Conservation (phyloP, 2,797 vertebrate genomes). For the Falco biarmicus region DNA sequence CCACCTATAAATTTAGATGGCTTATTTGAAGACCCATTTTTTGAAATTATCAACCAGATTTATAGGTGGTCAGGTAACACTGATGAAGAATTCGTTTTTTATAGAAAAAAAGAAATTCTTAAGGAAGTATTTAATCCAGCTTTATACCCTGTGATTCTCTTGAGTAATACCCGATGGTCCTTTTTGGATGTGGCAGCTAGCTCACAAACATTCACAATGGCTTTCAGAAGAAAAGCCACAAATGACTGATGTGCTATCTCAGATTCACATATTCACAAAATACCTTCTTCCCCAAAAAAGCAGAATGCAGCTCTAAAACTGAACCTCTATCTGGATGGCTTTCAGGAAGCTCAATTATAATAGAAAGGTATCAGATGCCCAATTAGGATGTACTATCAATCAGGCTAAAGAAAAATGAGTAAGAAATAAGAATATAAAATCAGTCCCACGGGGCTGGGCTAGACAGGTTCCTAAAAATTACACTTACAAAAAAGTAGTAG, state of each 20-base stretch:
- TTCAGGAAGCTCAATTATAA: neutral
- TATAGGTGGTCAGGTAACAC: neutral
- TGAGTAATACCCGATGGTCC: neutral
- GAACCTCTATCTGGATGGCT: neutral
- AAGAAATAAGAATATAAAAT: neutral
- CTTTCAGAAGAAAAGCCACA: neutral
- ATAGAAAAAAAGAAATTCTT: neutral
- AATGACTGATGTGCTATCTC: neutral
- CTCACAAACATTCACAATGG: neutral
- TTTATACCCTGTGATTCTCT: neutral
- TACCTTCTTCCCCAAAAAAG: neutral
- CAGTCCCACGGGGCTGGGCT: neutral
- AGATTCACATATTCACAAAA: neutral
- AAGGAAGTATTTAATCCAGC: neutral
- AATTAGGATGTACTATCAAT: neutral
- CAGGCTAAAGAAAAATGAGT: neutral
- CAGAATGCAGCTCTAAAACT: neutral
- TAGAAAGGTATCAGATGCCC: neutral
- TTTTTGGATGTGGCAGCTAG: neutral
- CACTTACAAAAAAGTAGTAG: neutral
- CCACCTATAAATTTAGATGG: neutral
- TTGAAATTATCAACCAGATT: neutral
- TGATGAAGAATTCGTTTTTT: neutral
- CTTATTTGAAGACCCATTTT: neutral
- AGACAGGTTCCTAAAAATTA: neutral